A percentile compares a stretch with the other conserved stretches of the same genome.
These are phyloP conservation scores for Sebastes steindachneri DNA, from an alignment of 2,797 vertebrate genomes.

Conservation along the genomic window DNA sequence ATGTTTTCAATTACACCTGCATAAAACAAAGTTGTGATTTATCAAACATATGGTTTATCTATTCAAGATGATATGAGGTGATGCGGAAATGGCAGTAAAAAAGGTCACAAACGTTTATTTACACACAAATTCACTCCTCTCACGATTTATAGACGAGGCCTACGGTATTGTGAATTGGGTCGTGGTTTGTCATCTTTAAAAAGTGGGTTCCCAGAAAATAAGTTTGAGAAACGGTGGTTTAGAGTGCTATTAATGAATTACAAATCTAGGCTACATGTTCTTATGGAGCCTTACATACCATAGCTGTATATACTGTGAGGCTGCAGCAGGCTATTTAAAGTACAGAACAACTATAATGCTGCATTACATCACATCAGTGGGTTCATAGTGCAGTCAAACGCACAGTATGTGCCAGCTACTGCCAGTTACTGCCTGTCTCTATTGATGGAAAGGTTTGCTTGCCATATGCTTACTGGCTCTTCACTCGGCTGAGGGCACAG, in stretches of 20 bases:
- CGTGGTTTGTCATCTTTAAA: too few species aligned
- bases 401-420: slow-evolving; percentile 25
- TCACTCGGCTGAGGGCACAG: background rate
- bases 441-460: slow-evolving; percentile 24
- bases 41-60: too few species aligned
- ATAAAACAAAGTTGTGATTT: too few species aligned
- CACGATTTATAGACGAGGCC: too few species aligned
- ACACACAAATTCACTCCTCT: too few species aligned
- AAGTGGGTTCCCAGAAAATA: too few species aligned
- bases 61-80: rapidly evolving
- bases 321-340: slow-evolving; percentile 51
- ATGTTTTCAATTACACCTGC: too few species aligned
- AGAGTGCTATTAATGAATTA: background rate
- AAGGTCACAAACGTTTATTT: too few species aligned
- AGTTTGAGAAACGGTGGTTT: background rate
- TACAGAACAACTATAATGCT: slow-evolving; percentile 22
- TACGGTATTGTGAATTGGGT: too few species aligned
- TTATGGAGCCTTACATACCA: background rate
- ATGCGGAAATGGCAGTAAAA: too few species aligned
- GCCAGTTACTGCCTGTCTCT: slow-evolving; percentile 36
- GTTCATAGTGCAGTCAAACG: slow-evolving; percentile 35
- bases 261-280: background rate
- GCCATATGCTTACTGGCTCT: slow-evolving; percentile 9
- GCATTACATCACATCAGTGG: slow-evolving; percentile 35
- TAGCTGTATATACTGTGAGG: background rate